phyloP scores from a whole-genome alignment of 2,113 vertebrate genomes.

The Elephantulus edwardii region DNA sequence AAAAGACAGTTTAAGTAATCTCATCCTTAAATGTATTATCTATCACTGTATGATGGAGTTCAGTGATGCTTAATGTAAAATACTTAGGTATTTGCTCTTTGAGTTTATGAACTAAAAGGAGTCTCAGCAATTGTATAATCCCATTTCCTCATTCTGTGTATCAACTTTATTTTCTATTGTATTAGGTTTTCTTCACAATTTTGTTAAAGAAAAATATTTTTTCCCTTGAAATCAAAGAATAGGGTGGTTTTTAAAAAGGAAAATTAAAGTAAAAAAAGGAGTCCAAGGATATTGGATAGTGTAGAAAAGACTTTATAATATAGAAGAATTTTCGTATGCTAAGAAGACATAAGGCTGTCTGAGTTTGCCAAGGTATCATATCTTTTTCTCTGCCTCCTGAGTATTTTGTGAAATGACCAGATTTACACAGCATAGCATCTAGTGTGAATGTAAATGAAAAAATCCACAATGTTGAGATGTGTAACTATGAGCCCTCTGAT shows the following conservation, averaged over 20 bases:
- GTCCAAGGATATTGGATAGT: neutral
- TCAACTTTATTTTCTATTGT: constrained; percentile 35
- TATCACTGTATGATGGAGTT: constrained; percentile 2
- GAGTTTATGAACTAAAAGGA: constrained; percentile 36
- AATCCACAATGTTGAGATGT: neutral
- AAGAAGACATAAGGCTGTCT: neutral
- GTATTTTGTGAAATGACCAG: neutral
- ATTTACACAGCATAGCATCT: neutral
- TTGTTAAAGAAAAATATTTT: neutral
- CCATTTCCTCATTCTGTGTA: constrained; percentile 34
- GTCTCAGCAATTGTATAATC: neutral
- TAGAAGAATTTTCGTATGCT: too few species aligned
- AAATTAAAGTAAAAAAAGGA: neutral
- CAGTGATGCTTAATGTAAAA: neutral
- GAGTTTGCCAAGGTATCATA: neutral
- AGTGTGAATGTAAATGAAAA: neutral
- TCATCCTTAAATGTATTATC: constrained; percentile 29
- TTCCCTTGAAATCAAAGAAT: constrained; percentile 23
- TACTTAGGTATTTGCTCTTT: constrained; percentile 3
- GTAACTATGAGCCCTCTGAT: neutral
- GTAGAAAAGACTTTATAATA: constrained; percentile 6
- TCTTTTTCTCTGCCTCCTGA: constrained; percentile 11
- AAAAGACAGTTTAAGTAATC: neutral
- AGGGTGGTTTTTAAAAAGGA: neutral
- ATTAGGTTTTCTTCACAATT: constrained; percentile 10